These are phyloP conservation scores for Mandrillus leucophaeus DNA, from an alignment of 2,113 vertebrate species.

Conservation along the genomic window DNA sequence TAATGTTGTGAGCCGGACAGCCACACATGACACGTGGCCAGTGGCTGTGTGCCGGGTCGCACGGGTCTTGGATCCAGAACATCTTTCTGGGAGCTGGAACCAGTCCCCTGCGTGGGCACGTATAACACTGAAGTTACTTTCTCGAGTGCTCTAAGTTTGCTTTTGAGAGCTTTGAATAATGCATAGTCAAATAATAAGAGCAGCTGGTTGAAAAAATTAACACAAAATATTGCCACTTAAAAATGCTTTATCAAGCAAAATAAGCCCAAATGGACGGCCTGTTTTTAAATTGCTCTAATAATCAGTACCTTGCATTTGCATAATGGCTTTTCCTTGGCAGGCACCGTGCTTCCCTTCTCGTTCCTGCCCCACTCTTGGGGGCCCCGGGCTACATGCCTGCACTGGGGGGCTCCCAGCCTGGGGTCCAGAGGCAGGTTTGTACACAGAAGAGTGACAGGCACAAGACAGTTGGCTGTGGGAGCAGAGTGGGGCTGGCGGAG, in stretches of 20 bases:
- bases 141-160: neutral
- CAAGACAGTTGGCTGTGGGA: fast-evolving
- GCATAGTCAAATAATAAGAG: neutral
- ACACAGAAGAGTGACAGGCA: fast-evolving
- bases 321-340: neutral
- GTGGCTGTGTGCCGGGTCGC: neutral
- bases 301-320: neutral
- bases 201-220: neutral
- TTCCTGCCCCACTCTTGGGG: neutral
- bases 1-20: neutral
- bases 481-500: neutral
- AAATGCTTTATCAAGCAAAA: neutral
- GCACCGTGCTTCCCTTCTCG: too few relatives aligned
- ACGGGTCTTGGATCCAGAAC: fast-evolving
- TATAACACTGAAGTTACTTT: fast-evolving
- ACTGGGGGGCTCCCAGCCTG: too few relatives aligned
- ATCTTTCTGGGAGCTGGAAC: fast-evolving
- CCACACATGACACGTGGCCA: fast-evolving
- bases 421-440: neutral
- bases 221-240: neutral
- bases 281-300: neutral
- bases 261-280: neutral
- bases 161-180: neutral
- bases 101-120: fast-evolving
- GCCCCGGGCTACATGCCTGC: neutral